A percentile compares a stretch with the other conserved stretches of the same genome.
phyloP scores from a whole-genome alignment of 1,140 invertebrate genomes.

The Wiebesia pumilae region DNA sequence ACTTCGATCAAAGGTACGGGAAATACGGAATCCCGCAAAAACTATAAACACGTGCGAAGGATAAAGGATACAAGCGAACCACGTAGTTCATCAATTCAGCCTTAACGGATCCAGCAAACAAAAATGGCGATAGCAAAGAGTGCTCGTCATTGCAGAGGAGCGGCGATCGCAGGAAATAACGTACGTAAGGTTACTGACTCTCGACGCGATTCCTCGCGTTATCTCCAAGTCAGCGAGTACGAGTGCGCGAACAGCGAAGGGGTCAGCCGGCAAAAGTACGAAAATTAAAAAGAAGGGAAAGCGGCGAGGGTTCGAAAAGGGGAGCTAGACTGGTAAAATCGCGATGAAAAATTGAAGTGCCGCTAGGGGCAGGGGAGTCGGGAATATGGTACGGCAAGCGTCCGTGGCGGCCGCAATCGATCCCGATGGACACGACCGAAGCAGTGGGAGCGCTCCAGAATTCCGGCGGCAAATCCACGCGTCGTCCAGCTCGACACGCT shows the following conservation, averaged over 20 bases:
- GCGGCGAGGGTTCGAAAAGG: neutral
- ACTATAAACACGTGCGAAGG: neutral
- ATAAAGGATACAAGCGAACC: neutral
- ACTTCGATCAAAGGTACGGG: neutral
- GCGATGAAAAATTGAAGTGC: constrained; percentile 34
- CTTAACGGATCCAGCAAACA: neutral
- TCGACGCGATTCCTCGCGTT: too few relatives aligned
- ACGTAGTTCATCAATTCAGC: neutral
- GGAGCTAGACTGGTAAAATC: neutral
- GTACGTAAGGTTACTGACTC: neutral
- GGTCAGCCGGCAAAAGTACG: too few relatives aligned
- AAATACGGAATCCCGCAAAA: neutral
- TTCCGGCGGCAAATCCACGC: constrained; percentile 57
- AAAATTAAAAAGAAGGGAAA: neutral
- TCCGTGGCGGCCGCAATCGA: constrained; percentile 18
- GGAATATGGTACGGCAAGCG: neutral
- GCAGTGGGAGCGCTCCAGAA: neutral
- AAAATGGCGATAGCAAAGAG: neutral
- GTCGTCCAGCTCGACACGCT: constrained; percentile 54
- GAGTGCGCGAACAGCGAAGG: neutral
- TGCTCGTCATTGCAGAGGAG: neutral
- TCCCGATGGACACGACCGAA: constrained; percentile 36
- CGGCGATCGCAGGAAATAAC: neutral
- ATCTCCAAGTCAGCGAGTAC: neutral
- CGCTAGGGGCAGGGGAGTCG: neutral